phyloP scores from a whole-genome alignment of 2,113 vertebrate genomes.

The Blennius ocellaris region DNA sequence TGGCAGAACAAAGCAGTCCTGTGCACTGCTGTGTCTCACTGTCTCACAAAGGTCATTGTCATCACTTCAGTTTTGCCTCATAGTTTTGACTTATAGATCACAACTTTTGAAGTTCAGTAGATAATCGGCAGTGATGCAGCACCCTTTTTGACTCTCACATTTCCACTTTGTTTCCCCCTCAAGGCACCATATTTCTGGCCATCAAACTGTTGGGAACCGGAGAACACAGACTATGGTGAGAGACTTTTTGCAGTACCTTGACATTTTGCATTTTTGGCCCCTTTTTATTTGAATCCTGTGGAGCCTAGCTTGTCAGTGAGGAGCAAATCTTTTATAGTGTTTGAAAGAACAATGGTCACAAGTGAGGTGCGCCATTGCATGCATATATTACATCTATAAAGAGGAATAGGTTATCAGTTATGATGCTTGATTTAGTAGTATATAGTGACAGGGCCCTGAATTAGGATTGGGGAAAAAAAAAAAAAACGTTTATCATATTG shows the following conservation, averaged over 20 bases:
- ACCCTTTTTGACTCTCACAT: neutral
- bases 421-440: neutral
- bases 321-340: too few relatives aligned
- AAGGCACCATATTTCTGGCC: constrained; percentile 89
- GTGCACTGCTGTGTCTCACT: constrained; percentile 15
- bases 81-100: constrained; percentile 5
- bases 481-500: too few relatives aligned
- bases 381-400: too few relatives aligned
- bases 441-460: neutral
- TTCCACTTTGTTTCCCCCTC: constrained; percentile 16
- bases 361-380: too few relatives aligned
- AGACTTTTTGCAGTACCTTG: neutral
- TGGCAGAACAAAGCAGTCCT: constrained; percentile 7
- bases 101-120: neutral
- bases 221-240: constrained; percentile 82
- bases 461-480: neutral
- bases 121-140: constrained; percentile 1
- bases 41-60: constrained; percentile 15
- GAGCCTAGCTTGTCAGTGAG: too few relatives aligned
- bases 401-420: neutral
- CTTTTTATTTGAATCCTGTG: too few relatives aligned
- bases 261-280: neutral
- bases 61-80: neutral
- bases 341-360: too few relatives aligned
- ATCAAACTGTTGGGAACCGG: constrained; percentile 80